Percentiles rank a stretch among this genome's conserved stretches.
Evolutionary conservation across 2,797 vertebrate genomes (phyloP).

Genomic region (Cynopterus sphinx): DNA sequence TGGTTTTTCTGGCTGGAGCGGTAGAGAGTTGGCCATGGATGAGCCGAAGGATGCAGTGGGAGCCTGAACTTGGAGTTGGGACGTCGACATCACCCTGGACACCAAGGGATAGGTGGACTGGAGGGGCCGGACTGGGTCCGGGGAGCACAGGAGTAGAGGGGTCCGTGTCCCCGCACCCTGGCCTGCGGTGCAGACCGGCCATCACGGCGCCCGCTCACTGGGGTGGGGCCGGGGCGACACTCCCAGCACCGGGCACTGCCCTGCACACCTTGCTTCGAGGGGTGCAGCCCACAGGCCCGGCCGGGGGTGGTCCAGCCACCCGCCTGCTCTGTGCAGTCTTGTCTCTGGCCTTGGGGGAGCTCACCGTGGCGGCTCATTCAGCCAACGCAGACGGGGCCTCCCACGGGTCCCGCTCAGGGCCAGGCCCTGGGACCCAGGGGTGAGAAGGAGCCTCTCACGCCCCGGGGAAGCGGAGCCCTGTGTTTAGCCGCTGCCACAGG

Average conservation of each 20-base stretch:
- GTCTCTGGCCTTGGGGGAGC: background rate
- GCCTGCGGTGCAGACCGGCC: background rate
- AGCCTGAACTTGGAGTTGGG: background rate
- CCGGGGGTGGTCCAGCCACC: background rate
- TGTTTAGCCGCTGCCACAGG: background rate
- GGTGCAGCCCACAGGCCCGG: fast-evolving
- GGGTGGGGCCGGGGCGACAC: fast-evolving
- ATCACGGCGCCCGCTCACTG: fast-evolving
- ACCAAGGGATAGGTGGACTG: fast-evolving
- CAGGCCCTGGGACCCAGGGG: background rate
- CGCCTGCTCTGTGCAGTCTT: background rate
- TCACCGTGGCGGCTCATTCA: fast-evolving
- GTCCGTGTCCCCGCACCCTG: background rate
- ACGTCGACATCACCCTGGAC: background rate
- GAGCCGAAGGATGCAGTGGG: background rate
- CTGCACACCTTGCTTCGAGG: fast-evolving
- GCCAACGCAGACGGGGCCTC: fast-evolving
- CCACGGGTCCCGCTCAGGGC: background rate
- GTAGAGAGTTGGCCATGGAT: background rate
- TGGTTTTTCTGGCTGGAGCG: background rate
- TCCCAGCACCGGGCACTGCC: fast-evolving
- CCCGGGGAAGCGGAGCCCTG: background rate
- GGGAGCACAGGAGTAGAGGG: fast-evolving
- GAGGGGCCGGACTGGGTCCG: background rate
- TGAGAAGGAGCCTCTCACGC: background rate